Conservation (phyloP, 2,797 vertebrate genomes). For the Rhynchonycteris naso region DNA sequence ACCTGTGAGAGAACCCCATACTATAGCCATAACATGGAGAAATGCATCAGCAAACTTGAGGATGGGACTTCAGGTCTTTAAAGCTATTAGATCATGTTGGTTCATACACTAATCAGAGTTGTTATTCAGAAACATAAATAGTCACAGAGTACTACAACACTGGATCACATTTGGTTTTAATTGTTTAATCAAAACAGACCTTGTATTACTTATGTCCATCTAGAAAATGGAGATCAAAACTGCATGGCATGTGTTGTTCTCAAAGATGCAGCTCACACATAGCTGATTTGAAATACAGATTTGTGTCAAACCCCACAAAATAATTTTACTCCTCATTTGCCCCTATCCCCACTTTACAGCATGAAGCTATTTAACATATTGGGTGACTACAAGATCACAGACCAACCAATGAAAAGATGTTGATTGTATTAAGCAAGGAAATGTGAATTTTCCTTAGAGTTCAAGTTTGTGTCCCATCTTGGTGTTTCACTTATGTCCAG, state of each 20-base stretch:
- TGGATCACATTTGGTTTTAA: slow-evolving; percentile 78
- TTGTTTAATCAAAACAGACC: slow-evolving; percentile 74
- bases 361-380: slow-evolving; percentile 59
- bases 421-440: background rate
- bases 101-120: slow-evolving; percentile 33
- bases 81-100: background rate
- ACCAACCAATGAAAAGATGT: slow-evolving; percentile 30
- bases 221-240: slow-evolving; percentile 79
- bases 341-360: slow-evolving; percentile 1
- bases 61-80: background rate
- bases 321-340: slow-evolving; percentile 71
- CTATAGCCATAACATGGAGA: background rate
- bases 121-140: slow-evolving; percentile 54
- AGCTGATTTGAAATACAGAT: slow-evolving; percentile 66
- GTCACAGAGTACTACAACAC: slow-evolving; percentile 8
- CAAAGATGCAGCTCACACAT: slow-evolving; percentile 64
- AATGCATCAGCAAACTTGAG: background rate
- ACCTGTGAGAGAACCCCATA: background rate
- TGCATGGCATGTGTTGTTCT: slow-evolving; percentile 60
- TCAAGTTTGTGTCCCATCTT: background rate
- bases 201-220: slow-evolving; percentile 72
- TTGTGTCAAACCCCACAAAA: slow-evolving; percentile 61
- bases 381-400: slow-evolving; percentile 42
- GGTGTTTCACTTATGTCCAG: background rate
- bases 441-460: slow-evolving; percentile 39